Conservation (phyloP, 2,797 vertebrate species). For the Liasis olivaceus region DNA sequence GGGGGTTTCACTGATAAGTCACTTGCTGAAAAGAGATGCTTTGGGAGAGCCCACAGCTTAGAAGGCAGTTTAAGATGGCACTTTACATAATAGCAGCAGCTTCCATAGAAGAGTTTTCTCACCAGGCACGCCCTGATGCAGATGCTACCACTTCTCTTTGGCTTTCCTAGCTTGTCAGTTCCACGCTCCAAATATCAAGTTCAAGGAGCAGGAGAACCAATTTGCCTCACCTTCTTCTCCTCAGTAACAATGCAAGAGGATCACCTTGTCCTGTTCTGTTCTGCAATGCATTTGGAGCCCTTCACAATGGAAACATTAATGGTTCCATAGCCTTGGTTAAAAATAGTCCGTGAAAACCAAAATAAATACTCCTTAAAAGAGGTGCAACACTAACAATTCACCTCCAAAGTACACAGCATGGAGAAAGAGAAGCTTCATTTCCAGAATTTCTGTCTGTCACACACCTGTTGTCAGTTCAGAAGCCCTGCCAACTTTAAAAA, state of each 20-base stretch:
- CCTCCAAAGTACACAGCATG: background rate
- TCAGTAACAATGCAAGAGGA: background rate
- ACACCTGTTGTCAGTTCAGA: background rate
- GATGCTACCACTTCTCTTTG: background rate
- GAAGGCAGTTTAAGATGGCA: too few species aligned
- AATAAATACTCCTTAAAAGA: background rate
- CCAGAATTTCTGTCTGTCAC: background rate
- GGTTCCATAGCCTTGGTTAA: background rate
- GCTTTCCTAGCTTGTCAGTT: background rate
- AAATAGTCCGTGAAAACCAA: background rate
- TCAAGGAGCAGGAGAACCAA: background rate
- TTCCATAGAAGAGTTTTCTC: too few species aligned
- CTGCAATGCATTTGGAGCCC: background rate
- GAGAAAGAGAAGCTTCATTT: background rate
- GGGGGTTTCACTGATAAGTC: background rate
- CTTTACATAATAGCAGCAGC: too few species aligned
- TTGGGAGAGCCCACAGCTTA: background rate
- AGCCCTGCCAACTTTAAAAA: constrained; percentile 2
- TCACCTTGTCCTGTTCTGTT: background rate
- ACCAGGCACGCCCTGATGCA: too few species aligned
- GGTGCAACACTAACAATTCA: background rate
- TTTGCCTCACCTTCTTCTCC: background rate
- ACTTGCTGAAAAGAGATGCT: background rate
- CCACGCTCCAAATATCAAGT: background rate
- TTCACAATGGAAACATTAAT: background rate